These are phyloP conservation scores for Brachypterus glaber DNA, from an alignment of 2,888 invertebrate genomes.

Conservation along the genomic window DNA sequence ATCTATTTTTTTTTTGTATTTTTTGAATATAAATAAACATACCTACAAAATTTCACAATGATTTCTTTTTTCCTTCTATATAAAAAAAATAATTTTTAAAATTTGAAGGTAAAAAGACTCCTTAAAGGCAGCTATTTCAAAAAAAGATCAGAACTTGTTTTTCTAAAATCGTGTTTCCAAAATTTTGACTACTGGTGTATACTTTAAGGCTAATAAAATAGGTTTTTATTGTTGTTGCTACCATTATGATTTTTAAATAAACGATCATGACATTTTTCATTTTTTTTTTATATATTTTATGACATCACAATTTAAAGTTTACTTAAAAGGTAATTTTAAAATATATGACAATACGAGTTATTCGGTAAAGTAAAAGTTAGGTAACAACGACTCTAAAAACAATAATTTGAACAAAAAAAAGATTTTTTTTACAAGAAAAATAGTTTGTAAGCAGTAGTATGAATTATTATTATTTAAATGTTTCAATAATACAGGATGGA, in stretches of 20 bases:
- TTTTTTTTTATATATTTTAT: not conserved
- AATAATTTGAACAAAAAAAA: not conserved
- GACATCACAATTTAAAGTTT: constrained; percentile 1
- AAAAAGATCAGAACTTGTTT: too few relatives aligned
- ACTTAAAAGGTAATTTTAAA: not conserved
- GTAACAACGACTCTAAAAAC: not conserved
- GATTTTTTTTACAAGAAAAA: not conserved
- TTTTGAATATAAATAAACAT: too few relatives aligned
- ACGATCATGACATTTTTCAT: not conserved
- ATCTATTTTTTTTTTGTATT: too few relatives aligned
- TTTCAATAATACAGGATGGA: too few relatives aligned
- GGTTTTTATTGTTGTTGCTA: not conserved
- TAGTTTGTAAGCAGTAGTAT: constrained; percentile 2
- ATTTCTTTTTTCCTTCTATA: too few relatives aligned
- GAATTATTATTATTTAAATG: too few relatives aligned
- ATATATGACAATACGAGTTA: constrained; percentile 3
- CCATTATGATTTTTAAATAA: not conserved
- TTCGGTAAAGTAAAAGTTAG: not conserved
- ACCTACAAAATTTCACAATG: too few relatives aligned
- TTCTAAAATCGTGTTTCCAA: too few relatives aligned
- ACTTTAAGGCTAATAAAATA: not conserved
- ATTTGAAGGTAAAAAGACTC: too few relatives aligned
- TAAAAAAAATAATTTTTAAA: too few relatives aligned
- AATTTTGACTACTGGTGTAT: constrained; percentile 22
- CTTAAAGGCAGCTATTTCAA: too few relatives aligned